Conservation (phyloP, 2,113 vertebrate species). For the Pan paniscus region DNA sequence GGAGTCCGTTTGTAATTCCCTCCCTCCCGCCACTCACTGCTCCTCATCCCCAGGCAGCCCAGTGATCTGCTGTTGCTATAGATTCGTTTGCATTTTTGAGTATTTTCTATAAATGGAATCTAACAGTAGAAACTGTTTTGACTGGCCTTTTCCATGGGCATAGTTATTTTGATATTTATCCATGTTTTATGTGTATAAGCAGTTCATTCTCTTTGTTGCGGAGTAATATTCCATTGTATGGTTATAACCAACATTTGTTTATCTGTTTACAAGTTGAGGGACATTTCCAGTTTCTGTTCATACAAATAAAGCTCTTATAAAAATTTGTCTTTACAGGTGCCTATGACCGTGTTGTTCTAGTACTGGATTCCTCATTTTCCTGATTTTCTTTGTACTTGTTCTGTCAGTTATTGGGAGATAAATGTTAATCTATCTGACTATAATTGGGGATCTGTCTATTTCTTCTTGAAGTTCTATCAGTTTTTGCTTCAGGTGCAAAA, state of each 20-base stretch:
- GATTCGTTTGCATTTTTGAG: background rate
- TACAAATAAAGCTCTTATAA: background rate
- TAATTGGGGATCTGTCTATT: background rate
- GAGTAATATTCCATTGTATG: background rate
- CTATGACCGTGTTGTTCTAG: background rate
- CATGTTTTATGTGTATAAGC: background rate
- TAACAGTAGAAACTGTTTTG: background rate
- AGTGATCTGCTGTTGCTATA: background rate
- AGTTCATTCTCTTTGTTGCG: background rate
- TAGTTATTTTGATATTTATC: background rate
- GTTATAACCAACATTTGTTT: background rate
- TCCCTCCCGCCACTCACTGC: rapidly evolving
- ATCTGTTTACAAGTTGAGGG: background rate
- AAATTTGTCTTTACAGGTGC: background rate
- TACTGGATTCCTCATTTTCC: background rate
- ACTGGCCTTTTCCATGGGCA: background rate
- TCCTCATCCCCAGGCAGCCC: background rate
- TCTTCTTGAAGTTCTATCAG: background rate
- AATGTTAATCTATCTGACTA: background rate
- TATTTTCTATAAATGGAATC: background rate
- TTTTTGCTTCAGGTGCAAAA: background rate
- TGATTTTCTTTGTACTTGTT: background rate
- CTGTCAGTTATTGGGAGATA: background rate
- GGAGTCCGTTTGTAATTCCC: background rate
- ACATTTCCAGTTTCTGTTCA: background rate